phyloP scores from a whole-genome alignment of 2,113 vertebrate species.

The Corynorhinus townsendii region DNA sequence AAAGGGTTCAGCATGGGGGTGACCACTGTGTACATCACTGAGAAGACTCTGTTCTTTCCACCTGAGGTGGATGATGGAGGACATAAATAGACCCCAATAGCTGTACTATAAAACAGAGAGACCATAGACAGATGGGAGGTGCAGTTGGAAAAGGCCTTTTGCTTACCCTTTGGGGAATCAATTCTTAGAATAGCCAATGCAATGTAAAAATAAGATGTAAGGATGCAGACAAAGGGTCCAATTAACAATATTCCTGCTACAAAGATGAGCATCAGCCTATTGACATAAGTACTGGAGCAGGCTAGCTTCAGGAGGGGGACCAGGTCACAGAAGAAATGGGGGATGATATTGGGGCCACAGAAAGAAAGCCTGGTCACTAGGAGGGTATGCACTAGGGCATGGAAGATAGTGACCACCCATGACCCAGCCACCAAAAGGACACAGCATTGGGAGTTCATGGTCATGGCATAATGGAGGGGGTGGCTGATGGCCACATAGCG shows the following conservation, averaged over 20 bases:
- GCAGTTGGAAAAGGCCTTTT: conserved; percentile 49
- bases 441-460: conserved; percentile 1
- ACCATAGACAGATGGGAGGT: conserved; percentile 55
- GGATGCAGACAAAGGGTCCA: conserved; percentile 38
- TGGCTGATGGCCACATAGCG: conserved; percentile 66
- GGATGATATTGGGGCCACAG: conserved; percentile 17
- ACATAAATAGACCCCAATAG: conserved; percentile 40
- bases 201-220: conserved; percentile 26
- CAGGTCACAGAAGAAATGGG: conserved; percentile 47
- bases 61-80: neutral
- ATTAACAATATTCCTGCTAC: conserved; percentile 18
- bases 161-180: conserved; percentile 9
- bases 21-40: conserved; percentile 39
- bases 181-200: conserved; percentile 20
- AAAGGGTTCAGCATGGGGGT: conserved; percentile 34
- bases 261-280: neutral
- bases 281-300: conserved; percentile 34
- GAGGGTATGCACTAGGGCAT: conserved; percentile 19
- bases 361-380: conserved; percentile 30
- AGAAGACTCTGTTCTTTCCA: conserved; percentile 22
- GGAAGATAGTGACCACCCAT: conserved; percentile 7
- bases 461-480: conserved; percentile 34
- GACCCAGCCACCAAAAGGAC: neutral
- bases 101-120: conserved; percentile 41
- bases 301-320: conserved; percentile 34